Evolutionary conservation across 2,888 invertebrate genomes (phyloP), one percentile per base, ranked within the genome.

Genomic region (Podotricha telesiphe): DNA sequence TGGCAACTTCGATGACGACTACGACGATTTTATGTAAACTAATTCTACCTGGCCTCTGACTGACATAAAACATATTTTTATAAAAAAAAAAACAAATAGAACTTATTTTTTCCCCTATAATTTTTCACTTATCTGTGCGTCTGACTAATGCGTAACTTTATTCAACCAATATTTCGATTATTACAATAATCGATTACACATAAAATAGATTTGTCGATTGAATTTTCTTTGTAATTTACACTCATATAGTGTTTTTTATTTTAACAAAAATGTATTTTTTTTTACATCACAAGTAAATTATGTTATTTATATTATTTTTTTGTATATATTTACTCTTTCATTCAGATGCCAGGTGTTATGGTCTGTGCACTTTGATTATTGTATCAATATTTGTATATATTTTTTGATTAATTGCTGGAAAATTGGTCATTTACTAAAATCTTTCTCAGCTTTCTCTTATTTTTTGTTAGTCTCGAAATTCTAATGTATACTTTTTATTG

Each of bases 1-100:
- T 76, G 95, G 94, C 69, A 94, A 94, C 79, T 96, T 93, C 77
- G 95, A 94, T 72, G 93, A 94, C 69, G 96, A 96, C 65, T 96
- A 93, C 82, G 95, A 96, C 80, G 96, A 97, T 82, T 97, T 97
- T 83, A 97, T 97, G 96, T 97, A 96, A 94, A 68, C 62, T 47
- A 45, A 40, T 34, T 48, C 68, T 63, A 71, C 65, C 71, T 68
- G 71, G 65, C 65, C 37, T 63, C 71, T 66, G 37, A 65, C 42
- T 51, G 42, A 51, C 48, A 20, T 17, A 42, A 15, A 59, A n/a
- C 40, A 65, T 56, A 51, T 59, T 59, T 67, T 61, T 59, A 22
- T 58, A 58, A 28, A 42, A 42, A 58, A 42, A 56, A 37, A n/a
- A n/a, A n/a, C 6, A 37, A 37, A 37, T 13, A 19, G 20, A 13